A percentile compares a stretch with the other conserved stretches of the same genome.
Evolutionary conservation across 2,888 invertebrate species (phyloP).

Genomic region (Tenthredo scrophulariae): DNA sequence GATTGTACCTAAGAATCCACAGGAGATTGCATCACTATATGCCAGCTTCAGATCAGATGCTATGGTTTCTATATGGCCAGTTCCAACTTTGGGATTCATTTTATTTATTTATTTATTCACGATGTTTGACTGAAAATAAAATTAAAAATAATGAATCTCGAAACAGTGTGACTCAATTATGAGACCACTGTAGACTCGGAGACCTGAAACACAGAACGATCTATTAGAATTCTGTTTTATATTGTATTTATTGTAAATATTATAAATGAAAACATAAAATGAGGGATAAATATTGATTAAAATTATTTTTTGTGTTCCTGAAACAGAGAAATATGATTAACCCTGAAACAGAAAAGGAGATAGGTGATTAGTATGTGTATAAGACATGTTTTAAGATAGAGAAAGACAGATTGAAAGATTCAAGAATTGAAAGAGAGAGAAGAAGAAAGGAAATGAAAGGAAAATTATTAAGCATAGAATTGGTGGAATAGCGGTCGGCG

Average conservation of each 20-base stretch:
- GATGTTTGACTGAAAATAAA: not conserved
- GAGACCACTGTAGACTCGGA: not conserved
- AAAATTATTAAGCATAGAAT: not conserved
- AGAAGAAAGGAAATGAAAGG: constrained; percentile 21
- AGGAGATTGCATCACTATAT: no score
- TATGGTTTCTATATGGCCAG: no score
- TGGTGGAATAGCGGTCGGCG: constrained; percentile 21
- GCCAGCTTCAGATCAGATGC: no score
- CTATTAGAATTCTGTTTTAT: not conserved
- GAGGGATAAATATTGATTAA: not conserved
- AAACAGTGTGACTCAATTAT: not conserved
- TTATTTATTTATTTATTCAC: no score
- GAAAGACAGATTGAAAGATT: not conserved
- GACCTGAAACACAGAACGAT: not conserved
- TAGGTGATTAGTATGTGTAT: not conserved
- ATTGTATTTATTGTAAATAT: not conserved
- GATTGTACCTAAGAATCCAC: no score
- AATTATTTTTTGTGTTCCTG: not conserved
- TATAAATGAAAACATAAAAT: not conserved
- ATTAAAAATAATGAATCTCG: not conserved
- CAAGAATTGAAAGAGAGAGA: not conserved
- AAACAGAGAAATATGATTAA: not conserved
- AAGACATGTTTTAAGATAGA: not conserved
- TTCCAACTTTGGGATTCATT: no score
- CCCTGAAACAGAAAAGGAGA: not conserved